These are phyloP conservation scores for Synanthedon andrenaeformis DNA, from an alignment of 2,888 invertebrate species.

Conservation along the genomic window DNA sequence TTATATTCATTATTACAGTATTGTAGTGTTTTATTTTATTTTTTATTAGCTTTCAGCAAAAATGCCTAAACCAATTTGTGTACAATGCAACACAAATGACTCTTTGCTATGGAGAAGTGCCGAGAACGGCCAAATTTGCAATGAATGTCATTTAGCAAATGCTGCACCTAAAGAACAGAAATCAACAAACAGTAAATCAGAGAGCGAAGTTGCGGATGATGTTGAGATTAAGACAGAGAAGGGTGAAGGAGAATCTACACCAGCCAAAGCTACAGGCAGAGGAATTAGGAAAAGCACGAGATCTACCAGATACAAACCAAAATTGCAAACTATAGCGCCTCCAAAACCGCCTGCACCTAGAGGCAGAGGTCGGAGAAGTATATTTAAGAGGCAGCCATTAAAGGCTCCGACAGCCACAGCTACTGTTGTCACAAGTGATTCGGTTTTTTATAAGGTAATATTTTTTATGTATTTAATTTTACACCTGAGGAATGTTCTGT, in stretches of 20 bases:
- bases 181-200: constrained; percentile 10
- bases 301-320: constrained; percentile 67
- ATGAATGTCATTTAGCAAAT: constrained; percentile 75
- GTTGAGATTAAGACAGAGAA: constrained; percentile 36
- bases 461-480: neutral
- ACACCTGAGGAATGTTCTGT: neutral
- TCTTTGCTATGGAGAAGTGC: constrained; percentile 82
- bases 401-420: constrained; percentile 86
- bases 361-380: constrained; percentile 80
- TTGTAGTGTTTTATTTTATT: no score
- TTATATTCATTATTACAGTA: no score
- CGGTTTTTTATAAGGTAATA: constrained; percentile 80
- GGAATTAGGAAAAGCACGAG: constrained; percentile 73
- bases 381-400: constrained; percentile 83
- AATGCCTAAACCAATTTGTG: constrained; percentile 74
- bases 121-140: constrained; percentile 81
- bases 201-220: constrained; percentile 27
- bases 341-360: constrained; percentile 58
- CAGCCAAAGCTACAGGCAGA: constrained; percentile 60
- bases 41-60: constrained; percentile 13
- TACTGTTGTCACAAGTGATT: constrained; percentile 83
- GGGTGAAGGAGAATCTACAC: constrained; percentile 42
- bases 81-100: constrained; percentile 77
- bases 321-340: constrained; percentile 34
- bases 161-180: constrained; percentile 39